Evolutionary conservation across 2,113 vertebrate genomes (phyloP).

Genomic region (Nyctibius bracteatus): DNA sequence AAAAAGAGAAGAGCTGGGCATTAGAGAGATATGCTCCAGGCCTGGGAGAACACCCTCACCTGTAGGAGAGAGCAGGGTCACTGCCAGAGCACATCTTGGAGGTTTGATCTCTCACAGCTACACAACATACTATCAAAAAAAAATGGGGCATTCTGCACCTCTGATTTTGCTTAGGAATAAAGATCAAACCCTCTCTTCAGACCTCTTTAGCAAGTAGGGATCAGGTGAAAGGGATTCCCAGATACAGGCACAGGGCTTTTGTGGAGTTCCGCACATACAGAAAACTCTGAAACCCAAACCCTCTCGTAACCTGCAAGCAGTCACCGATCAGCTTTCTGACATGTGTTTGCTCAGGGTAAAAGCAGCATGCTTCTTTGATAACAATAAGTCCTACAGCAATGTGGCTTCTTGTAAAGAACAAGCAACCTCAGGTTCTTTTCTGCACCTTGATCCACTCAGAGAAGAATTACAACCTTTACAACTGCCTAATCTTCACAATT

Average conservation of each 20-base stretch:
- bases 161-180: background rate
- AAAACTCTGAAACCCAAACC: background rate
- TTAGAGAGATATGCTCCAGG: background rate
- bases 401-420: background rate
- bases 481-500: background rate
- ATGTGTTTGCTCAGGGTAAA: background rate
- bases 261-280: background rate
- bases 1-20: background rate
- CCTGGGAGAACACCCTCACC: background rate
- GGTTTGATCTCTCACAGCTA: background rate
- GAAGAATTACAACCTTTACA: background rate
- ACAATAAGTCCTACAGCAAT: background rate
- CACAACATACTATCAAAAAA: background rate
- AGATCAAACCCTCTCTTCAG: background rate
- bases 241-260: background rate
- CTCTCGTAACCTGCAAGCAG: background rate
- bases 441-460: background rate
- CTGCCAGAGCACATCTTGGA: background rate
- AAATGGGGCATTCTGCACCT: background rate
- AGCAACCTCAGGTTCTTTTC: background rate
- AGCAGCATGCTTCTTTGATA: background rate
- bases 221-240: background rate
- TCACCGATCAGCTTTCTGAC: background rate
- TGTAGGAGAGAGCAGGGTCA: background rate
- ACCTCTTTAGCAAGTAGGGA: background rate